Base-by-base conservation (phyloP, 1,140 invertebrate genomes). In the Batillaria attramentaria region DNA sequence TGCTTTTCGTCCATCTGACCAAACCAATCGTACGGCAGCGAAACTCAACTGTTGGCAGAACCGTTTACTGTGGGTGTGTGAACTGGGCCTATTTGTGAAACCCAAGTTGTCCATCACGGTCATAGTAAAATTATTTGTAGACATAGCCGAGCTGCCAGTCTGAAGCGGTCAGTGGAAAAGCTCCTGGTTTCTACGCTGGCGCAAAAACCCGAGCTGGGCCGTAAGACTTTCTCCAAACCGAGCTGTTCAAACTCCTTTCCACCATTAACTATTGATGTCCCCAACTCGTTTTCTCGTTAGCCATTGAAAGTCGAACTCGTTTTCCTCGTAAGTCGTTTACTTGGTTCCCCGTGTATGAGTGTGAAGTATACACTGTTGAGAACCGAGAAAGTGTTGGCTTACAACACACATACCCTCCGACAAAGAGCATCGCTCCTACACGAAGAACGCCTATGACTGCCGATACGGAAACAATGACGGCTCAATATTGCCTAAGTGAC, bases 221-320 rank as follows among this genome's bases (percentile, higher is more conserved):
- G 24, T 66, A 66, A 66, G 16, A 33, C 62, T 66, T 66, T 18
- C 10, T 66, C 31, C 39, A 31, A 66, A 66, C 62, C 5, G n/a
- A 6, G 62, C 62, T 35, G 31, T 35, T 46, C 68, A 70, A 46
- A 70, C 68, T 70, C 68, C 39, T 70, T 70, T 70, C 50, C 68
- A n/a, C 39, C 24, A 43, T 70, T 42, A 70, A 13, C 68, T 18
- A 43, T 43, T 70, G 41, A 46, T n/a, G 31, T 6, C n/a, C 3
- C 10, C 33, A 20, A 42, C 68, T 70, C 68, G 68, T 70, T 70
- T 70, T 70, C 68, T 46, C n/a, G 50, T 70, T 70, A 70, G 16
- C 20, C 33, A 24, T 24, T 39, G 41, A n/a, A 42, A 60, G 62
- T 33, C 5, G n/a, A 31, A 33, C 33, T 3, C 62, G 16, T 6